phyloP scores from a whole-genome alignment of 1,140 invertebrate species.

The Littorina saxatilis region DNA sequence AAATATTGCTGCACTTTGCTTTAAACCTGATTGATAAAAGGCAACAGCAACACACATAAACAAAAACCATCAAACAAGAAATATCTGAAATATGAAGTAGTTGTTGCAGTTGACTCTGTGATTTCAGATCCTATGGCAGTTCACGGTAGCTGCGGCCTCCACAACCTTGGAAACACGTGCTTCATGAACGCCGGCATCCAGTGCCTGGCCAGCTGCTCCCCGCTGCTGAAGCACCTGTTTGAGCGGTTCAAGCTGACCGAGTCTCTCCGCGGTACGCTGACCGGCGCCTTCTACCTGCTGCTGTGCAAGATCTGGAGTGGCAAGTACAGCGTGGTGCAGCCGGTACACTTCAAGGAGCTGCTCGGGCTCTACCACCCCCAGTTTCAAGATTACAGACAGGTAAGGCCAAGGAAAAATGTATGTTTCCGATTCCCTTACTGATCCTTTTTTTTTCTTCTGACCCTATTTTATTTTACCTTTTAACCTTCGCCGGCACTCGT shows the following conservation, averaged over 20 bases:
- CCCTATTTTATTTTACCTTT: too few relatives aligned
- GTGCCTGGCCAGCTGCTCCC: slow-evolving; percentile 77
- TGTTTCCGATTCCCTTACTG: too few relatives aligned
- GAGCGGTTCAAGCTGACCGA: slow-evolving; percentile 65
- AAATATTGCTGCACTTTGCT: too few relatives aligned
- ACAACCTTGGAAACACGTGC: slow-evolving; percentile 84
- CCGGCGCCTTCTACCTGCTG: slow-evolving; percentile 78
- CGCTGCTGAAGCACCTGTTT: slow-evolving; percentile 79
- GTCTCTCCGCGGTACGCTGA: slow-evolving; percentile 60
- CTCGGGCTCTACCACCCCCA: slow-evolving; percentile 81
- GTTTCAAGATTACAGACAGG: slow-evolving; percentile 78
- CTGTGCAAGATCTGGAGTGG: slow-evolving; percentile 82
- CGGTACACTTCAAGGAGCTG: slow-evolving; percentile 81
- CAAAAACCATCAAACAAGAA: too few relatives aligned
- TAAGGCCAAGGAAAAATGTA: slow-evolving; percentile 42
- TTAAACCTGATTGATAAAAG: too few relatives aligned
- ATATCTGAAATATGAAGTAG: too few relatives aligned
- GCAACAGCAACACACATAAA: too few relatives aligned
- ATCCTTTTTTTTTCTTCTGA: too few relatives aligned
- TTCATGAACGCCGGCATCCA: slow-evolving; percentile 86
- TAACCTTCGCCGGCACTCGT: too few relatives aligned
- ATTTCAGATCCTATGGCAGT: slow-evolving; percentile 63
- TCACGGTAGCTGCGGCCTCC: slow-evolving; percentile 82
- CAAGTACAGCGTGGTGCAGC: slow-evolving; percentile 78
- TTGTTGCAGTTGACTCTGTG: too few relatives aligned